Evolutionary conservation across 2,888 invertebrate species (phyloP), one percentile per base, ranked within the genome.

Genomic region (Drosophila hamatofila): DNA sequence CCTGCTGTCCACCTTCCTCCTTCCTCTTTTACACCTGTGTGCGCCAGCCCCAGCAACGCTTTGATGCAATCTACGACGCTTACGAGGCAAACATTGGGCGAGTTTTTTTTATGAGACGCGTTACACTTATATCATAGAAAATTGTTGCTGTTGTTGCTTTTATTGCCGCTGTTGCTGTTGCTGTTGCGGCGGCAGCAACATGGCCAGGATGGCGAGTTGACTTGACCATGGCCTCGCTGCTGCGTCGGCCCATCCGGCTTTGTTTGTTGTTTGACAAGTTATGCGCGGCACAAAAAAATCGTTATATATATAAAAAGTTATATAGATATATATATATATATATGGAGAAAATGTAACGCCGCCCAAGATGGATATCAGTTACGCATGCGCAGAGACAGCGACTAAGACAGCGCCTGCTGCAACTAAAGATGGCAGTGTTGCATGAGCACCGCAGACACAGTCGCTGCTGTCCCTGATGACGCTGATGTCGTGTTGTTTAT

Each of bases 231-330:
- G 67, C 56, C 67, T 55, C 63, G 25, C 23, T 23, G 30, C 30
- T 52, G 41, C 51, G 18, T 48, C 49, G 41, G 70, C 75, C 78
- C 75, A 78, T 78, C 73, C 71, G 72, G 78, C 83, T 83, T 75
- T 80, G 83, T 83, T 85, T 83, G 83, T 86, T 77, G 83, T 81
- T 86, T 83, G 83, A 83, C 83, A 83, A 83, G 83, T 79, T 83
- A 85, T 83, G 83, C 81, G 79, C 72, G 60, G 56, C 65, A 64
- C 69, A 66, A 46, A 52, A 51, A 74, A 65, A 56, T 48, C n/a
- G 48, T 27, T 18, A 16, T 37, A 57, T 35, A 54, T 54, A 56
- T 21, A 30, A n/a, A 37, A 48, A 48, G 30, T 54, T 37, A 65
- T 35, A 66, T 21, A 21, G 2, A 56, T 33, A 57, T 48, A 67